Evolutionary conservation across 1,140 invertebrate species (phyloP).

Genomic region (Leptopilina boulardi): DNA sequence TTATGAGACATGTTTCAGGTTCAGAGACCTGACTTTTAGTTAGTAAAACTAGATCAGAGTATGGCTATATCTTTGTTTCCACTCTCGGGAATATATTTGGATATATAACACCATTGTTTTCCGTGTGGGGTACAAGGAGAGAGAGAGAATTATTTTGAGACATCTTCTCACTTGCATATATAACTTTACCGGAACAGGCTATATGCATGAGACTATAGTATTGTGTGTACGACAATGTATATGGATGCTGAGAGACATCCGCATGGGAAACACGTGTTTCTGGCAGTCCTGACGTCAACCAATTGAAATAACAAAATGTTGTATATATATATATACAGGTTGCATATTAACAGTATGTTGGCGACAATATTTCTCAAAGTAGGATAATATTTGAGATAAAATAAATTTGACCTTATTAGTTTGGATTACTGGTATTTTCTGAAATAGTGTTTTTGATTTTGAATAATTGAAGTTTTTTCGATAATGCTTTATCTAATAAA

Average conservation of each 20-base stretch:
- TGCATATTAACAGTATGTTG: background rate
- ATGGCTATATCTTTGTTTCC: background rate
- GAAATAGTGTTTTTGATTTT: too few relatives aligned
- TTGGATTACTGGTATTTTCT: too few relatives aligned
- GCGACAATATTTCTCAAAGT: background rate
- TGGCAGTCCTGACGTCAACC: background rate
- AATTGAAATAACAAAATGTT: conserved; percentile 15
- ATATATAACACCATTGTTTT: background rate
- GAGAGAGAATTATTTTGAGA: background rate
- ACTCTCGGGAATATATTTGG: background rate
- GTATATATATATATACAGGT: background rate
- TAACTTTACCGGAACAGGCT: conserved; percentile 2
- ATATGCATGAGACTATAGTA: conserved; percentile 13
- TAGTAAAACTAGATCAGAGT: too few relatives aligned
- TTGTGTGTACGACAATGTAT: conserved; percentile 9
- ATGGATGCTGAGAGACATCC: conserved; percentile 8
- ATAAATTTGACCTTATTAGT: too few relatives aligned
- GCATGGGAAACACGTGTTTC: conserved; percentile 11
- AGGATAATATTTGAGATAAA: too few relatives aligned
- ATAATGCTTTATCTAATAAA: background rate
- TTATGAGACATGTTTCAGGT: too few relatives aligned
- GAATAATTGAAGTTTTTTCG: too few relatives aligned
- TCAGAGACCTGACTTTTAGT: too few relatives aligned
- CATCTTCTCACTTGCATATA: conserved; percentile 6
- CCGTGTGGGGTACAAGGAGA: background rate